A percentile compares a stretch with the other conserved stretches of the same genome.
Evolutionary conservation across 92 coral and sea anemone species (phyloP).

Genomic region (Scolanthus callimorphus): DNA sequence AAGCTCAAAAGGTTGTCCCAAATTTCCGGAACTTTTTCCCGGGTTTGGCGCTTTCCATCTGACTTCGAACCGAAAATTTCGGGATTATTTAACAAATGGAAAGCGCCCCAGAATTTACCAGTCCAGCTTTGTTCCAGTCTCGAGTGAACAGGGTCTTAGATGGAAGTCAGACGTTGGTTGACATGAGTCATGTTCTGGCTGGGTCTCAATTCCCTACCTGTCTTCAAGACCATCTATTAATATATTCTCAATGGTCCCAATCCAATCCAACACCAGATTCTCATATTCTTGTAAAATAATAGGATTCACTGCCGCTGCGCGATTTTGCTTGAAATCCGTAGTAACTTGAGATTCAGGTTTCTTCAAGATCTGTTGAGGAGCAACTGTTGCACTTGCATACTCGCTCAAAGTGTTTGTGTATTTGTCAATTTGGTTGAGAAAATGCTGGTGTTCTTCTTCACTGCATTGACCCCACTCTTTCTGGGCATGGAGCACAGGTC

Average conservation of each 20-base stretch:
- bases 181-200: too few species aligned
- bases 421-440: conserved; percentile 88
- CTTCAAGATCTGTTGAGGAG: conserved; percentile 93
- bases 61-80: too few species aligned
- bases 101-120: too few species aligned
- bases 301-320: conserved; percentile 98
- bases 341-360: conserved; percentile 91
- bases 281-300: conserved; percentile 86
- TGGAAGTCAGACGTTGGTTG: too few species aligned
- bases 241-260: conserved; percentile 78
- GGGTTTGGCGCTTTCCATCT: too few species aligned
- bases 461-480: conserved; percentile 79
- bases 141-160: too few species aligned
- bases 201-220: conserved; percentile 39
- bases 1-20: too few species aligned
- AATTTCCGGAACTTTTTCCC: too few species aligned
- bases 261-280: conserved; percentile 89
- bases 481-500: conserved; percentile 90
- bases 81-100: too few species aligned
- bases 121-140: too few species aligned
- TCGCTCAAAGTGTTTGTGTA: conserved; percentile 81
- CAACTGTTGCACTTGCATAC: conserved; percentile 86
- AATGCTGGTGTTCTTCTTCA: conserved; percentile 80
- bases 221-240: conserved; percentile 88
- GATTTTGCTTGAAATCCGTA: conserved; percentile 93